Evolutionary conservation across 1,140 invertebrate genomes (phyloP), one percentile per base, ranked within the genome.

Genomic region (Drosophila varians): DNA sequence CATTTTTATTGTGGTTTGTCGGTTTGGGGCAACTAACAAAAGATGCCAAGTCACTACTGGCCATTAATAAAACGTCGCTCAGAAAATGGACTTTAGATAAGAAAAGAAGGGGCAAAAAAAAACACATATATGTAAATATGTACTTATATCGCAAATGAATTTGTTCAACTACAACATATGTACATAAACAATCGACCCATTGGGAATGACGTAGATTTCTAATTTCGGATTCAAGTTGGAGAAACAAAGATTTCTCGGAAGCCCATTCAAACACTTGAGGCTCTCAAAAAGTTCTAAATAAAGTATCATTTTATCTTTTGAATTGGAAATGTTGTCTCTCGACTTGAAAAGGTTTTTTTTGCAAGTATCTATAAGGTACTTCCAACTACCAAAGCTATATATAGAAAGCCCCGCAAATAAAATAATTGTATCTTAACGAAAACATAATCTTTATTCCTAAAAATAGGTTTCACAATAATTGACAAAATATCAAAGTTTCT

Each of bases 21-120:
- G 8, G 28, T 26, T 31, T 54, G 43, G 14, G 23, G 19, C 40
- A 12, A 12, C 19, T 5, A 12, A 14, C 52, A 9, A 57, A 77
- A 73, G 36, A 69, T 46, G 77, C 61, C 56, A 64, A 82, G 69
- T 83, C 78, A 83, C 43, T 54, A 83, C 43, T 54, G 55, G 55
- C 74, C 83, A 77, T 66, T 83, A 83, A 83, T 83, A 83, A 71
- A 65, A 43, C 69, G 61, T 53, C 73, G 53, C 78, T 77, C 62
- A 77, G 78, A 61, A 74, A 82, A 74, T 51, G 42, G 34, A 70
- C 55, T 71, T 74, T 64, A 60, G 78, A 83, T 83, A 77, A 83
- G 54, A 66, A 76, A 51, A 31, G 9, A 28, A 45, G 23, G n/a
- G n/a, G n/a, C n/a, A 5, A 8, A 14, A 42, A 18, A 40, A 53